Evolutionary conservation across 2,888 invertebrate species (phyloP).

Genomic region (Netelia inedita): DNA sequence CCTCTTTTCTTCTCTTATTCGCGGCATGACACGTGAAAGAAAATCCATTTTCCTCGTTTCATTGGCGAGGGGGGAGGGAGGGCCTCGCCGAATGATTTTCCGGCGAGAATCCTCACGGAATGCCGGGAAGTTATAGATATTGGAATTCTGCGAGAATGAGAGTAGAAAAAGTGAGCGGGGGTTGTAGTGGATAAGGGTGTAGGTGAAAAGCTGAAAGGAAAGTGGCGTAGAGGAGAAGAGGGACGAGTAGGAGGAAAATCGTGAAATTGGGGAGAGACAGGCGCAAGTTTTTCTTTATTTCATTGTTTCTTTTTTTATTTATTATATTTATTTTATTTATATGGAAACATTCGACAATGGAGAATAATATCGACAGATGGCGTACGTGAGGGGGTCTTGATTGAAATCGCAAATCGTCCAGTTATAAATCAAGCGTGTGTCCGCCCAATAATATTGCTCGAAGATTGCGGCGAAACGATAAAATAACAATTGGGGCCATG

Average conservation of each 20-base stretch:
- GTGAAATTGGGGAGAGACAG: slow-evolving; percentile 20
- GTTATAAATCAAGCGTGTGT: slow-evolving; percentile 24
- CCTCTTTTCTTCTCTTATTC: slow-evolving; percentile 23
- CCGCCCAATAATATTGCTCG: slow-evolving; percentile 13
- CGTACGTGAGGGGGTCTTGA: background rate
- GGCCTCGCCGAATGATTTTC: slow-evolving; percentile 43
- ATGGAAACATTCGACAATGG: slow-evolving; percentile 17
- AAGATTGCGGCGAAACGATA: slow-evolving; percentile 23
- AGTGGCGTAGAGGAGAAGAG: slow-evolving; percentile 25
- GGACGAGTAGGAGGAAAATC: slow-evolving; percentile 30
- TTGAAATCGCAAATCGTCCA: slow-evolving; percentile 46
- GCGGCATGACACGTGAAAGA: slow-evolving; percentile 34
- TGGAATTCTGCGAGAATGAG: slow-evolving; percentile 39
- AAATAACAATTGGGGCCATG: slow-evolving; percentile 56
- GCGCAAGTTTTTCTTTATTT: background rate
- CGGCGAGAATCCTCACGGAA: slow-evolving; percentile 25
- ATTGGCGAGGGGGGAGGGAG: background rate
- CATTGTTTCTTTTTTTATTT: slow-evolving; percentile 49
- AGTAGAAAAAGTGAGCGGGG: background rate
- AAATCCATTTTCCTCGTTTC: slow-evolving; percentile 58
- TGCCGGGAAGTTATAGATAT: slow-evolving; percentile 42
- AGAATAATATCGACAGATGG: slow-evolving; percentile 3
- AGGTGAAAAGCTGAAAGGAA: slow-evolving; percentile 58
- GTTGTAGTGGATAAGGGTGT: background rate
- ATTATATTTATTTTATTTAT: background rate